Conservation (phyloP, 2,797 vertebrate genomes). For the Streptopelia turtur region DNA sequence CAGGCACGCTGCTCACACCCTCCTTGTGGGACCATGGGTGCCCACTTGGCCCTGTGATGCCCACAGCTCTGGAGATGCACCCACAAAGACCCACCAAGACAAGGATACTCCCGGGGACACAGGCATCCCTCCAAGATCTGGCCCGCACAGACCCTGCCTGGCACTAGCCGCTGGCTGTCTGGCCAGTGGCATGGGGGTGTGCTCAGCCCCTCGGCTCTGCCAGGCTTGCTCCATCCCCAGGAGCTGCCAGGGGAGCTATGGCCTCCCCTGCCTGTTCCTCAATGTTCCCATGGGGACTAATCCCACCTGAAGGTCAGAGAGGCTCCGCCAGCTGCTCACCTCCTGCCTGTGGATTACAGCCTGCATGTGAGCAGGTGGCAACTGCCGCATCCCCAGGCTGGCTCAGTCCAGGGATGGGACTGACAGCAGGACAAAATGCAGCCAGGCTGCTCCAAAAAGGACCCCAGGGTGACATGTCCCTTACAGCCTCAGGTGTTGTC, state of each 20-base stretch:
- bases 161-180: neutral
- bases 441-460: neutral
- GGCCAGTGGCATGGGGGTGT: rapidly evolving
- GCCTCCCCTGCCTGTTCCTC: conserved; percentile 61
- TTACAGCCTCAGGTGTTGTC: neutral
- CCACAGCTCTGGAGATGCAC: neutral
- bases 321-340: conserved; percentile 65
- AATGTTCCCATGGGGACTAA: conserved; percentile 82
- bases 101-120: neutral
- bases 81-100: neutral
- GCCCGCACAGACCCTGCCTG: neutral
- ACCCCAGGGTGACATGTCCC: rapidly evolving
- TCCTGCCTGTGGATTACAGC: conserved; percentile 74
- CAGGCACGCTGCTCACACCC: rapidly evolving
- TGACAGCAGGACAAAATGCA: neutral
- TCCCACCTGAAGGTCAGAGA: conserved; percentile 80
- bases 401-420: neutral
- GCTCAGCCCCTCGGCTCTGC: neutral
- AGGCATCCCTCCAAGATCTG: neutral
- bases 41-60: neutral
- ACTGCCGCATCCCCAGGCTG: neutral
- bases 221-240: neutral
- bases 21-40: rapidly evolving
- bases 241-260: neutral
- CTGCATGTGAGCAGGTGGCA: conserved; percentile 61